Conservation (phyloP, 2,113 vertebrate species). For the Lampris megalopsis region DNA sequence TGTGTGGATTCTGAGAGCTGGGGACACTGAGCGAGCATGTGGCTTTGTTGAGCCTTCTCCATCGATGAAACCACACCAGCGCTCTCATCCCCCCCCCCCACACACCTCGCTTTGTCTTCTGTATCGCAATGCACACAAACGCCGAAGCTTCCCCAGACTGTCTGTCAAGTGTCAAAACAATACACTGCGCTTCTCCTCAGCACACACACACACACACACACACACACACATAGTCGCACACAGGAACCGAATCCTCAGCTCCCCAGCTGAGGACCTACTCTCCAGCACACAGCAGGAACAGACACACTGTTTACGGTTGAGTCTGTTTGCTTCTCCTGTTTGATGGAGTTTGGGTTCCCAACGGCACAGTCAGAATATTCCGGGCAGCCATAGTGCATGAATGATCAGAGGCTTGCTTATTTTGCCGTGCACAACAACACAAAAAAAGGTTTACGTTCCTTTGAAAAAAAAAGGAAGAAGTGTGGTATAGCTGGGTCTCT, state of each 20-base stretch:
- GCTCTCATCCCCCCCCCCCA: constrained; percentile 63
- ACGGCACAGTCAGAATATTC: constrained; percentile 47
- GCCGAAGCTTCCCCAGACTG: constrained; percentile 42
- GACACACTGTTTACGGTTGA: constrained; percentile 42
- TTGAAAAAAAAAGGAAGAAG: background rate
- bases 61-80: constrained; percentile 58
- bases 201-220: constrained; percentile 1
- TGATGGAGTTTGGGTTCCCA: constrained; percentile 62
- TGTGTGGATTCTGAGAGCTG: constrained; percentile 35
- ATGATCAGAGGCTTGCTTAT: constrained; percentile 41
- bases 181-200: constrained; percentile 25
- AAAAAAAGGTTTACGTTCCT: constrained; percentile 2
- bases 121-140: constrained; percentile 58
- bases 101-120: constrained; percentile 2
- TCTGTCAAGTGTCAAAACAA: constrained; percentile 65
- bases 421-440: constrained; percentile 25
- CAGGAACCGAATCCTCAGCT: constrained; percentile 38
- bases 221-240: constrained; percentile 31
- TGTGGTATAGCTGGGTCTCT: background rate
- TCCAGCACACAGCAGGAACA: constrained; percentile 48
- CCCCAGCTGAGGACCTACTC: constrained; percentile 36
- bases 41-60: constrained; percentile 50
- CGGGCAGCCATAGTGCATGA: constrained; percentile 53
- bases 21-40: constrained; percentile 55
- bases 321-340: constrained; percentile 71